A percentile compares a stretch with the other conserved stretches of the same genome.
Conservation (phyloP, 1,140 invertebrate species). For the Alviniconcha marisindica region DNA sequence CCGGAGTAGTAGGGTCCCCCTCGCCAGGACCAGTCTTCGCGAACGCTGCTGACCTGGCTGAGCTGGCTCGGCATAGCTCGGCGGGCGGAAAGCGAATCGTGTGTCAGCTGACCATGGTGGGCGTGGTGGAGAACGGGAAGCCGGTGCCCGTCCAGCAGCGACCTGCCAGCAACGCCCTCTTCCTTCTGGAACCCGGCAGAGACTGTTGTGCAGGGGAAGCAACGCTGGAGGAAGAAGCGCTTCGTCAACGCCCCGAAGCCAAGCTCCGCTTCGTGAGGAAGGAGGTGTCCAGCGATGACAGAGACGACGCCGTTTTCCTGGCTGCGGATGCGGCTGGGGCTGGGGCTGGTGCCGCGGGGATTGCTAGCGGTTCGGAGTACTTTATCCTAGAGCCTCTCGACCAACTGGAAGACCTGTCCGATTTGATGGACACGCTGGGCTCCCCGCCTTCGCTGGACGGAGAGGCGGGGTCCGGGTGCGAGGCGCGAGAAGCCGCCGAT, state of each 20-base stretch:
- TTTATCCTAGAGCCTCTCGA: constrained; percentile 33
- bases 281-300: no score
- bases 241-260: not conserved
- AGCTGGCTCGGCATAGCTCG: not conserved
- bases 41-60: not conserved
- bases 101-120: constrained; percentile 37
- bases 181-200: constrained; percentile 30
- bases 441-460: no score
- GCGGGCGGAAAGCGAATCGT: constrained; percentile 11
- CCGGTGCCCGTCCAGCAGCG: not conserved
- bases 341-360: no score
- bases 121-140: constrained; percentile 36
- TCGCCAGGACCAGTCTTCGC: no score
- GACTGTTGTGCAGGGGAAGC: not conserved
- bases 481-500: not conserved
- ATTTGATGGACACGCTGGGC: not conserved
- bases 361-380: constrained; percentile 2
- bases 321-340: not conserved
- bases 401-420: not conserved
- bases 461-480: not conserved
- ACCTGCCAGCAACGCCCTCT: constrained; percentile 18
- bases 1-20: not conserved
- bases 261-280: not conserved
- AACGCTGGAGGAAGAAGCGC: not conserved
- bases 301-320: not conserved